These are phyloP conservation scores for Neodiprion fabricii DNA, from an alignment of 1,140 invertebrate species.

Conservation along the genomic window DNA sequence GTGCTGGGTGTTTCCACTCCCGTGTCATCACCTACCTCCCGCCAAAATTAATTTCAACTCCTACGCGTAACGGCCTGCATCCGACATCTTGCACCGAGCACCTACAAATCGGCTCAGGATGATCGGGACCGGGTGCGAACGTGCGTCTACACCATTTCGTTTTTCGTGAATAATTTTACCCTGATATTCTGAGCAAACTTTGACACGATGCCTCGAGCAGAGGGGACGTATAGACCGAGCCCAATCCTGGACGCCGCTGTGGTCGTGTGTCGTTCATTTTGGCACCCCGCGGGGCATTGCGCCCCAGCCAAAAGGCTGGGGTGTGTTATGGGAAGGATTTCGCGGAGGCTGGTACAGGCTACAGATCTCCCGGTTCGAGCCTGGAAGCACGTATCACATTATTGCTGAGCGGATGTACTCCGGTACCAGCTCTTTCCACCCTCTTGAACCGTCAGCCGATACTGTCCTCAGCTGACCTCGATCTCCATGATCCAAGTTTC, in stretches of 20 bases:
- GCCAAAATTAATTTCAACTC: slow-evolving; percentile 25
- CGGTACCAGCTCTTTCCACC: slow-evolving; percentile 19
- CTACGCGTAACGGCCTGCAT: slow-evolving; percentile 10
- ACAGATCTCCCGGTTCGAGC: slow-evolving; percentile 37
- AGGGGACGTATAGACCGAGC: neutral
- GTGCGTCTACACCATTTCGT: neutral
- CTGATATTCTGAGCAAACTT: neutral
- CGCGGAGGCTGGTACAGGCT: neutral
- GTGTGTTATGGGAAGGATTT: neutral
- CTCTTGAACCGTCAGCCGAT: neutral
- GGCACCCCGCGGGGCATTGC: neutral
- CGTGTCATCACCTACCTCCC: slow-evolving; percentile 22
- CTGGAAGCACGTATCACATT: slow-evolving; percentile 51
- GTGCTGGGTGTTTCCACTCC: slow-evolving; percentile 30
- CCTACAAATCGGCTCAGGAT: slow-evolving; percentile 15
- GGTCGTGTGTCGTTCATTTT: slow-evolving; percentile 16
- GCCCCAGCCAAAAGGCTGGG: neutral
- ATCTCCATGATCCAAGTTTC: neutral
- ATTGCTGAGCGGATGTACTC: slow-evolving; percentile 39
- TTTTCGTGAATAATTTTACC: slow-evolving; percentile 50
- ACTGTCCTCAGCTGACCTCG: neutral
- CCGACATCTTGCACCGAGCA: slow-evolving; percentile 21
- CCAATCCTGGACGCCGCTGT: neutral
- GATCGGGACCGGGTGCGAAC: too few species aligned
- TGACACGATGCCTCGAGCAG: neutral